These are phyloP conservation scores for Epicauta chinensis DNA, from an alignment of 1,140 invertebrate genomes.

Conservation along the genomic window DNA sequence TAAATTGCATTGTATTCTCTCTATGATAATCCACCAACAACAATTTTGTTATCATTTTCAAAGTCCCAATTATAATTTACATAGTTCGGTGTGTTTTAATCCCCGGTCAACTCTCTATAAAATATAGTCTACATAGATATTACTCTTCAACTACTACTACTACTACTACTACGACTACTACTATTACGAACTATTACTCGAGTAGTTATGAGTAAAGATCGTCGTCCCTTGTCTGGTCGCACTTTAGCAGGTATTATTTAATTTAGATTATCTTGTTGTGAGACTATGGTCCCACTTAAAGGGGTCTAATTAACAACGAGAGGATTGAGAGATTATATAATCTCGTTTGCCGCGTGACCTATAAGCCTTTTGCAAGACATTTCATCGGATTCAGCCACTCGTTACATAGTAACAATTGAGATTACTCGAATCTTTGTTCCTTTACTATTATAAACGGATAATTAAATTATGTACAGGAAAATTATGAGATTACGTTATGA, in stretches of 20 bases:
- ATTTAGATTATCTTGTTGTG: constrained; percentile 22
- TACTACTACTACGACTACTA: background rate
- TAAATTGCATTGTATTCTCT: no score
- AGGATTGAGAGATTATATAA: constrained; percentile 24
- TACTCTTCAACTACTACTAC: no score
- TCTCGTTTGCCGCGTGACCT: constrained; percentile 22
- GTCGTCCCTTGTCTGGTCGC: constrained; percentile 8
- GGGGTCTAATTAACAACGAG: constrained; percentile 23
- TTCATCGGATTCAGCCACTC: constrained; percentile 10
- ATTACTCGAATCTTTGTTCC: constrained; percentile 11
- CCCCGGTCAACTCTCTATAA: background rate
- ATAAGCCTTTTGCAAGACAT: constrained; percentile 20
- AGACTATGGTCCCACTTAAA: background rate
- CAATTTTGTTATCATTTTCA: no score
- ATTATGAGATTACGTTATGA: constrained; percentile 6
- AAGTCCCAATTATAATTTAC: no score
- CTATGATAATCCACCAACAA: no score
- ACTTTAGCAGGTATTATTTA: constrained; percentile 20
- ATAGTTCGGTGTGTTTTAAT: background rate
- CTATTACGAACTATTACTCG: background rate
- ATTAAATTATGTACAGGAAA: constrained; percentile 10
- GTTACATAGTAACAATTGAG: background rate
- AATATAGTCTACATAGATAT: no score
- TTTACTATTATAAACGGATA: constrained; percentile 8
- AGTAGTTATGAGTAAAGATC: background rate